These are phyloP conservation scores for Halcyon malimbica DNA, from an alignment of 2,113 vertebrate species.

Conservation along the genomic window DNA sequence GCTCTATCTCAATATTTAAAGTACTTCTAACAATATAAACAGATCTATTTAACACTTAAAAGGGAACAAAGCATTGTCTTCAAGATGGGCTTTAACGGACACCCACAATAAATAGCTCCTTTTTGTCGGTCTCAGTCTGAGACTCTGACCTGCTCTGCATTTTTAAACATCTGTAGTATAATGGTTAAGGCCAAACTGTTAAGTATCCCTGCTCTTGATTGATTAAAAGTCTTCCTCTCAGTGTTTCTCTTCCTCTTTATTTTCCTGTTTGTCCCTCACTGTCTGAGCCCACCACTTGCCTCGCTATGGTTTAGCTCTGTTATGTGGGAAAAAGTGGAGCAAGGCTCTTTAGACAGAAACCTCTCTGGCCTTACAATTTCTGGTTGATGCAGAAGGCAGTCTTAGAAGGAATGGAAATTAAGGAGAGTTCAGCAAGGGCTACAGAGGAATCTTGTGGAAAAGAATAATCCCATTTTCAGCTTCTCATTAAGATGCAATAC, in stretches of 20 bases:
- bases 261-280: not conserved
- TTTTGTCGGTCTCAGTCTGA: not conserved
- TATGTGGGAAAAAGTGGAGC: not conserved
- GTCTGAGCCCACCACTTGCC: not conserved
- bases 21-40: not conserved
- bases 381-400: not conserved
- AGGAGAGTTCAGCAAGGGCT: not conserved
- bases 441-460: not conserved
- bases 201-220: not conserved
- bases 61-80: not conserved
- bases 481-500: not conserved
- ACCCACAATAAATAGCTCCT: not conserved
- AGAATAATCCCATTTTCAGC: not conserved
- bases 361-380: not conserved
- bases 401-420: not conserved
- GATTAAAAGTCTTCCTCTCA: not conserved
- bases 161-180: not conserved
- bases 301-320: fast-evolving
- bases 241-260: not conserved
- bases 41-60: not conserved
- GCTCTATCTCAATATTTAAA: not conserved
- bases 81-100: not conserved
- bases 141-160: not conserved
- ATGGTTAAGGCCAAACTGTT: not conserved
- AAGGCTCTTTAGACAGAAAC: not conserved